phyloP scores from a whole-genome alignment of 1,140 invertebrate genomes.

The Ceratosolen solmsi region DNA sequence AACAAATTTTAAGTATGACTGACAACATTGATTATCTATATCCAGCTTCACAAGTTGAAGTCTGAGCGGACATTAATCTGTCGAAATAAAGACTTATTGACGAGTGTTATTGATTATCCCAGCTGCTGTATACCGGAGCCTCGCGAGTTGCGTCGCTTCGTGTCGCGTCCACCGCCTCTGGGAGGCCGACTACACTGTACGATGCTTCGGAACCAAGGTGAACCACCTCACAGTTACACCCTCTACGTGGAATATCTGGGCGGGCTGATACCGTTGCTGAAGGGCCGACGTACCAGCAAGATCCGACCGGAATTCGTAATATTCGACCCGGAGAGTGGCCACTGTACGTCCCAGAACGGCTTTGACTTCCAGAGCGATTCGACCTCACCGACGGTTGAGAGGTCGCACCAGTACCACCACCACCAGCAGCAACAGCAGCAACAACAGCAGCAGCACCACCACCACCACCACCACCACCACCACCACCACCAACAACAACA shows the following conservation, averaged over 20 bases:
- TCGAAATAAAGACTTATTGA: no score
- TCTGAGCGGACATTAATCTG: no score
- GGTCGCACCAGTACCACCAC: background rate
- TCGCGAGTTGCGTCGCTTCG: conserved; percentile 90
- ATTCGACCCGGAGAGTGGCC: conserved; percentile 88
- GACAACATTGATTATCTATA: no score
- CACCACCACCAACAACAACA: background rate
- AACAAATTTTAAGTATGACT: no score
- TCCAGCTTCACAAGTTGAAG: no score
- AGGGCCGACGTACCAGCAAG: conserved; percentile 96
- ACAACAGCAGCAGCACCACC: background rate
- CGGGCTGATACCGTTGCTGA: conserved; percentile 94
- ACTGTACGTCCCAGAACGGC: conserved; percentile 28
- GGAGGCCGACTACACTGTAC: conserved; percentile 94
- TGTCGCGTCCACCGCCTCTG: conserved; percentile 89
- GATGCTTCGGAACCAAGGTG: conserved; percentile 89
- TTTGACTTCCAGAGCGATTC: background rate
- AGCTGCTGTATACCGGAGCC: conserved; percentile 95
- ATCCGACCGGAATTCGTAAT: conserved; percentile 98
- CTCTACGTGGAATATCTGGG: conserved; percentile 97
- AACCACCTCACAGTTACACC: conserved; percentile 89
- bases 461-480: background rate
- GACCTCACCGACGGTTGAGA: background rate
- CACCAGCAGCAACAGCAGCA: background rate
- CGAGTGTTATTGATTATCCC: background rate